Base-by-base conservation (phyloP, 1,140 invertebrate species). In the Saxidomus purpurata region DNA sequence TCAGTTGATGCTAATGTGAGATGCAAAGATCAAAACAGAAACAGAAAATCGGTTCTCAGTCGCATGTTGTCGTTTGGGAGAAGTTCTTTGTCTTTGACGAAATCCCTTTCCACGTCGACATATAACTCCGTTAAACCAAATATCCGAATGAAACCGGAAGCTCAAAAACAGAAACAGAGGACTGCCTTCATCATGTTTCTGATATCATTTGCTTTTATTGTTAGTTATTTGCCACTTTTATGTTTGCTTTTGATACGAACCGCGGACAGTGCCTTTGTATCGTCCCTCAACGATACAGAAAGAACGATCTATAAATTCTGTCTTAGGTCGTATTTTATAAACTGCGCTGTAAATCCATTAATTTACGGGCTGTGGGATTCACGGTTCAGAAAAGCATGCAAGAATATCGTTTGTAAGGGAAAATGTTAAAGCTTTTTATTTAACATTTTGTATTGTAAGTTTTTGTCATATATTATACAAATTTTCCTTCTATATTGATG, bases 121-220 rank as follows among this genome's bases (percentile, higher is more conserved):
- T 17, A 0, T 9, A 82, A 67, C 31, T n/a, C 49, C 11, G 19
- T 25, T 0, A 63, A 40, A 17, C 22, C 19, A 63, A 63, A n/a
- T 1, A n/a, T 49, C 0, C 49, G 15, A 63, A 13, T n/a, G 11
- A 40, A 61, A 43, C 19, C 3, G 13, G 34, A 52, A 11, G 19
- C 34, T 31, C 38, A 71, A n/a, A 8, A 28, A 43, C 31, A 61
- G 34, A 67, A 63, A 36, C 61, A 49, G 19, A 87, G 83, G 49
- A 89, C 63, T 47, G 43, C 79, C 11, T 83, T 59, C 28, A 77
- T 89, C 0, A 77, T 89, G 87, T 89, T 83, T 71, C 22, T 59
- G n/a, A 89, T 89, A 19, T 89, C 80, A 0, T 17, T 89, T n/a
- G 87, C 55, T 28, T 83, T 71, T 40, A 76, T 89, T 47, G 3